Percentiles rank a stretch among this genome's conserved stretches.
These are phyloP conservation scores for Acleris sparsana DNA, from an alignment of 2,888 invertebrate genomes.

Conservation along the genomic window DNA sequence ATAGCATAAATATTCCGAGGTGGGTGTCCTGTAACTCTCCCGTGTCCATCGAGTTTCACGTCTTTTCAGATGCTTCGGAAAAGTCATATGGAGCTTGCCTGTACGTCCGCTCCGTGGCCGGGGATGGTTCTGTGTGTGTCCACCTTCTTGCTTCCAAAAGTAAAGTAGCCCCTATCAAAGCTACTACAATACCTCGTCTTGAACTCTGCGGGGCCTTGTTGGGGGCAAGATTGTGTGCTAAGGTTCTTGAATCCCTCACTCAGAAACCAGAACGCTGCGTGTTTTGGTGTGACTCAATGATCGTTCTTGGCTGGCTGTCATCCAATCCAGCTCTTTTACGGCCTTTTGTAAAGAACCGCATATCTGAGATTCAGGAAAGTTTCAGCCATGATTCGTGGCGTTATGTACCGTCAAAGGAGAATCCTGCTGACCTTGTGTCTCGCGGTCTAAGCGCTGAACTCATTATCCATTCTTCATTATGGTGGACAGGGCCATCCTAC, in stretches of 20 bases:
- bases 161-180: slow-evolving; percentile 30
- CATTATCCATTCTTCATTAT: neutral
- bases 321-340: neutral
- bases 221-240: slow-evolving; percentile 25
- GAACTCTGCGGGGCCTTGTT: slow-evolving; percentile 27
- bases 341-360: slow-evolving; percentile 1
- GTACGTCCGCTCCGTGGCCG: slow-evolving; percentile 24
- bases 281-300: slow-evolving; percentile 4
- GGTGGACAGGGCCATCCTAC: slow-evolving; percentile 14
- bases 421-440: slow-evolving; percentile 9
- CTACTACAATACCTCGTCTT: slow-evolving; percentile 25
- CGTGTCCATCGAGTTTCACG: slow-evolving; percentile 12
- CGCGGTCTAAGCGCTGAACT: slow-evolving; percentile 10
- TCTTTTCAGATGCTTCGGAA: slow-evolving; percentile 28
- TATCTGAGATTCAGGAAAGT: slow-evolving; percentile 13
- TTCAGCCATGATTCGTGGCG: neutral
- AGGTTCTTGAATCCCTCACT: slow-evolving; percentile 10
- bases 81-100: slow-evolving; percentile 32
- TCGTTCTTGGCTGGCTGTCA: slow-evolving; percentile 2
- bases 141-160: slow-evolving; percentile 31
- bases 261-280: neutral
- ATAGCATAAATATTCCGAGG: slow-evolving; percentile 19
- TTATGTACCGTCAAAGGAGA: slow-evolving; percentile 11
- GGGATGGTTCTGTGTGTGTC: slow-evolving; percentile 9
- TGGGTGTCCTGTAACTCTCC: slow-evolving; percentile 5